Evolutionary conservation across 2,888 invertebrate species (phyloP), one percentile per base, ranked within the genome.

Genomic region (Aspidiotus destructor): DNA sequence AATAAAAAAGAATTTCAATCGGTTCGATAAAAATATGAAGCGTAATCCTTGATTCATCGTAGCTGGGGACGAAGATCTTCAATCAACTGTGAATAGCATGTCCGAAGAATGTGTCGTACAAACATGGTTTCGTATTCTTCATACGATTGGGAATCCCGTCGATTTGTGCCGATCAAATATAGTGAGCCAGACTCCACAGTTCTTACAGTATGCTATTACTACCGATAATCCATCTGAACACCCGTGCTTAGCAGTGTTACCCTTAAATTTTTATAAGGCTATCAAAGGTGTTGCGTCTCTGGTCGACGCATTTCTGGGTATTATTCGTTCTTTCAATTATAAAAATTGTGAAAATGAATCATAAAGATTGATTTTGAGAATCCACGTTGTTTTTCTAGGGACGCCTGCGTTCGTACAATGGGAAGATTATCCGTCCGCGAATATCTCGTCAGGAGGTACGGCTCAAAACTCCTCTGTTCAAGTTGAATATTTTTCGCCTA

Each of bases 251-350:
- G 84, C 86, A 72, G 82, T 85, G 13, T 79, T 97, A 73, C 96
- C 96, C 81, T 68, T 86, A 71, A 95, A 95, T 76, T 97, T 97
- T 81, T 84, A 90, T 73, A 91, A 90, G 77, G 94, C 96, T 9
- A 92, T 97, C 82, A 88, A 88, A 78, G 95, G 95, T 53, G 84
- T 97, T 70, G 91, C 96, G 0, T 88, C 89, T 42, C 88, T 96
- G 76, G 93, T 96, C 13, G 96, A 97, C 80, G 93, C 95, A 1
- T 97, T 96, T 80, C 81, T 97, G 72, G 96, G 96, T 92, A 81
- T 79, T 41, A 15, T 17, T 58, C 28, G 16, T 40, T 28, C 5
- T 28, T 28, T 28, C 28, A 28, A 28, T 3, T 3, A 28, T 28
- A 28, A 1, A 28, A 28, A 28, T 28, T 28, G 28, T 28, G 1